These are phyloP conservation scores for Nothoprocta perdicaria DNA, from an alignment of 2,113 vertebrate genomes.

Conservation along the genomic window DNA sequence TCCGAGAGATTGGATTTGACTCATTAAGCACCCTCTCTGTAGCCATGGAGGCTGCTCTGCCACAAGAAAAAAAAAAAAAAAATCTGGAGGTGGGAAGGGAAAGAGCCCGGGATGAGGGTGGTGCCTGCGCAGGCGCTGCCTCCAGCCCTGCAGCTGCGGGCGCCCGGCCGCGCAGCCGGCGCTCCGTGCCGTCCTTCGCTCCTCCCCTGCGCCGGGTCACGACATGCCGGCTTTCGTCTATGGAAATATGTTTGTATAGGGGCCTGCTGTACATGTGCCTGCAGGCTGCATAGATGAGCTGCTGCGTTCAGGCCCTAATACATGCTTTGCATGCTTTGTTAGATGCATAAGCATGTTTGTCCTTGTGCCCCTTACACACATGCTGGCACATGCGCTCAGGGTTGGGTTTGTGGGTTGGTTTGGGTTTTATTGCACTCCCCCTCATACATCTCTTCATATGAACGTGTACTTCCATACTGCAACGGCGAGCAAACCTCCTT, in stretches of 20 bases:
- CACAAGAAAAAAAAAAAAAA: background rate
- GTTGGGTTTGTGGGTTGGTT: background rate
- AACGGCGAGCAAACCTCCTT: background rate
- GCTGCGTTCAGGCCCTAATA: background rate
- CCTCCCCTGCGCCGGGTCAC: background rate
- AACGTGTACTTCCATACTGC: background rate
- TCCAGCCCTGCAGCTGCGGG: too few species aligned
- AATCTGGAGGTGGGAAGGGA: background rate
- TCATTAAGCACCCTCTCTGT: conserved; percentile 65
- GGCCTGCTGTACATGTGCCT: background rate
- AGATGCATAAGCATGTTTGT: background rate
- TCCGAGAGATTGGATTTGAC: conserved; percentile 64
- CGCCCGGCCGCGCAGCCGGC: too few species aligned
- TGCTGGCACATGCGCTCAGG: too few species aligned
- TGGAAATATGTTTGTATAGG: too few species aligned
- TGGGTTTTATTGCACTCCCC: background rate
- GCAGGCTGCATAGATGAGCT: background rate
- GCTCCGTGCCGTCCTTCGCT: background rate
- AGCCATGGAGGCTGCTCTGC: conserved; percentile 42
- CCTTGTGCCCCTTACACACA: accelerated
- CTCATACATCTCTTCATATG: background rate
- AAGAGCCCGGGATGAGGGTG: conserved; percentile 1
- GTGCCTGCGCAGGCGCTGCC: background rate
- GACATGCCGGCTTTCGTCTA: too few species aligned
- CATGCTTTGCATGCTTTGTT: too few species aligned